Conservation (phyloP, 2,888 invertebrate species). For the Alloplasta piceator region DNA sequence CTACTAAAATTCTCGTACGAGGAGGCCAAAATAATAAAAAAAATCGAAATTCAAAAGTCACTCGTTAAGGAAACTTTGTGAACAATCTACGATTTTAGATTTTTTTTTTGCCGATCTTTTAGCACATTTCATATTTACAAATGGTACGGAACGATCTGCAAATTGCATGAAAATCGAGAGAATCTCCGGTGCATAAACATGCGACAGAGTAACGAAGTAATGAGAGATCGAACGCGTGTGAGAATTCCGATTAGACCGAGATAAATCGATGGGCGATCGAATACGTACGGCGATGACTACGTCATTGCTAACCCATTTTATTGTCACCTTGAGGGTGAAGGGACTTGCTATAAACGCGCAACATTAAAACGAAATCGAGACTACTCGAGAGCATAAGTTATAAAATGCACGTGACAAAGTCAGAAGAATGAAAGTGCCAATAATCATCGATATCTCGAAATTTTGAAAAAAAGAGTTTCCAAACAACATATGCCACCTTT, state of each 20-base stretch:
- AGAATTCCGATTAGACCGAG: conserved; percentile 54
- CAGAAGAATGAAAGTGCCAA: conserved; percentile 62
- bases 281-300: conserved; percentile 49
- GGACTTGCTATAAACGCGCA: conserved; percentile 62
- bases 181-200: too few species aligned
- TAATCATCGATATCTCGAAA: conserved; percentile 39
- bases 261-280: conserved; percentile 48
- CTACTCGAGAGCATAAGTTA: conserved; percentile 34
- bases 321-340: conserved; percentile 72
- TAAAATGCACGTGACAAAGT: conserved; percentile 47
- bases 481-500: background rate
- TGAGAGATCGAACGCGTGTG: conserved; percentile 2
- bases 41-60: too few species aligned
- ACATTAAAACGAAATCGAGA: conserved; percentile 61
- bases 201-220: too few species aligned
- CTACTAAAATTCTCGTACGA: too few species aligned
- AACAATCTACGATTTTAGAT: too few species aligned
- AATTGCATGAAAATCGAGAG: too few species aligned
- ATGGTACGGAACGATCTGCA: too few species aligned
- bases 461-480: background rate
- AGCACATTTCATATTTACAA: too few species aligned
- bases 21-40: too few species aligned
- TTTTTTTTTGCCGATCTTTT: too few species aligned
- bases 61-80: too few species aligned
- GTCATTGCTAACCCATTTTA: conserved; percentile 70